These are phyloP conservation scores for Nanger granti DNA, from an alignment of 2,113 vertebrate species.

Conservation along the genomic window DNA sequence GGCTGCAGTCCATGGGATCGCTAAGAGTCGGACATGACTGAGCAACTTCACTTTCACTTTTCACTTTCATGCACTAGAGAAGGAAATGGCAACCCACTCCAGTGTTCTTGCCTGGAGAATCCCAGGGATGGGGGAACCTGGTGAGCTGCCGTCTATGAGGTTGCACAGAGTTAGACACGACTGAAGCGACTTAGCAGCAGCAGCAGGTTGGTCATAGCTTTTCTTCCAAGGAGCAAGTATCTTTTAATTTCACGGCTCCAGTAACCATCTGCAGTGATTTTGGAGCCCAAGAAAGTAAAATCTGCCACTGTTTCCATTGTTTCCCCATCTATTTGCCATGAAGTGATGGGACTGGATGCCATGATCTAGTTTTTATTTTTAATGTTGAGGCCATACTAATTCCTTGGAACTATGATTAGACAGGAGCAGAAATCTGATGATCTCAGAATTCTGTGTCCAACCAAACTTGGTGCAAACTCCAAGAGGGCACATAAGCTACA, in stretches of 20 bases:
- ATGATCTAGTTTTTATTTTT: neutral
- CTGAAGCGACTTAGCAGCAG: too few relatives aligned
- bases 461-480: neutral
- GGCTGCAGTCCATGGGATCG: too few relatives aligned
- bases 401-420: neutral
- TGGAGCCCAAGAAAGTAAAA: neutral
- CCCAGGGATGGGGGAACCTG: too few relatives aligned
- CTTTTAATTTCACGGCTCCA: neutral
- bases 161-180: fast-evolving
- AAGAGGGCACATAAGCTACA: neutral
- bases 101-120: too few relatives aligned
- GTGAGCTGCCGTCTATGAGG: too few relatives aligned
- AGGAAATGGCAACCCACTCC: too few relatives aligned
- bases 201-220: neutral
- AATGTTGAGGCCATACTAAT: neutral
- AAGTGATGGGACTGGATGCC: neutral
- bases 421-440: neutral
- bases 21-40: too few relatives aligned
- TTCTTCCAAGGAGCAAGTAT: neutral
- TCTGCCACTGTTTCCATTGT: neutral
- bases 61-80: too few relatives aligned
- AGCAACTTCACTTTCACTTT: too few relatives aligned
- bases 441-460: neutral
- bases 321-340: neutral
- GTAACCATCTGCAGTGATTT: neutral